A percentile compares a stretch with the other conserved stretches of the same genome.
phyloP scores from a whole-genome alignment of 2,797 vertebrate species.

The Pteropus rufus region DNA sequence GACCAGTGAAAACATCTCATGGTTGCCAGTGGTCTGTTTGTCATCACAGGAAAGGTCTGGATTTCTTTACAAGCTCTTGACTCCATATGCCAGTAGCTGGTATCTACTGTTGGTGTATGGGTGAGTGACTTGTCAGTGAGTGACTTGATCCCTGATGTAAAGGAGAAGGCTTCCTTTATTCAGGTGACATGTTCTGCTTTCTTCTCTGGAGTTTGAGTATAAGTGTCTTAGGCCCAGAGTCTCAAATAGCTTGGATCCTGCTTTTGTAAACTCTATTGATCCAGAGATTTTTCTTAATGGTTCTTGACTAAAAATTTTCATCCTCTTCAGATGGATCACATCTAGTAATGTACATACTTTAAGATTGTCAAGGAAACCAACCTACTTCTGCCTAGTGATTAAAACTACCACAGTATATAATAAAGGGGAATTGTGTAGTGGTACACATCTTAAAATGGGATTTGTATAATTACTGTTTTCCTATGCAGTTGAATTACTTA shows the following conservation, averaged over 20 bases:
- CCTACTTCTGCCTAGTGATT: not conserved
- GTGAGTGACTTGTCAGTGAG: not conserved
- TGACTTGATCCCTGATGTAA: not conserved
- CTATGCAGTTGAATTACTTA: not conserved
- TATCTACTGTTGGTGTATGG: no score
- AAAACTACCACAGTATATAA: not conserved
- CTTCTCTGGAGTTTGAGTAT: not conserved
- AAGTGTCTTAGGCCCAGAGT: not conserved
- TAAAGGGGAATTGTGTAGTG: not conserved
- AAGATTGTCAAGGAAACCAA: not conserved
- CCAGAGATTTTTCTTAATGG: not conserved
- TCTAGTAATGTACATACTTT: not conserved
- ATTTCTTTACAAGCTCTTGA: not conserved
- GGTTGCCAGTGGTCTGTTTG: not conserved
- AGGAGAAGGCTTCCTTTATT: not conserved
- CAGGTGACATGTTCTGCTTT: not conserved
- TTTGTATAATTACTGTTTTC: not conserved
- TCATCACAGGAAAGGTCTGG: not conserved
- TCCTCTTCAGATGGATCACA: not conserved
- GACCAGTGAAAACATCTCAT: not conserved
- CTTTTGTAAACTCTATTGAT: not conserved
- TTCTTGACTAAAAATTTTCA: not conserved
- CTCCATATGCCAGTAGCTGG: not conserved
- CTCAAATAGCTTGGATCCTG: not conserved
- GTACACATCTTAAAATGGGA: not conserved